Evolutionary conservation across 2,888 invertebrate species (phyloP), one percentile per base, ranked within the genome.

Genomic region (Lycophotia porphyrea): DNA sequence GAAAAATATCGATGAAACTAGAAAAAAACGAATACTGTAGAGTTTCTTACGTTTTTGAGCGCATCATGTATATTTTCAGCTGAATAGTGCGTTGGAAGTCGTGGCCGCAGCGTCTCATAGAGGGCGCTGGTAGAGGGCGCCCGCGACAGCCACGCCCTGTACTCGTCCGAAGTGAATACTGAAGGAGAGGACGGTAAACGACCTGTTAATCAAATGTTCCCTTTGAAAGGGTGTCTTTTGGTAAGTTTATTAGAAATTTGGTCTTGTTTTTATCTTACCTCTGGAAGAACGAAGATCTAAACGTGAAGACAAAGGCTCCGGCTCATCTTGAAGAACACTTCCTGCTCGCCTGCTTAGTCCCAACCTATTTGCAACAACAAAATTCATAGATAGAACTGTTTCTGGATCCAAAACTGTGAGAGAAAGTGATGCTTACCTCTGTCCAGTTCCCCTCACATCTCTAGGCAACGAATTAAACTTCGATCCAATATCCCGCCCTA

Each of bases 121-220:
- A 99, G 98, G 61, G 99, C 99, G 84, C 98, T 98, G 77, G 99
- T 99, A 80, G 99, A 99, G 1, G 98, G 98, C 18, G 98, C 98
- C 71, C 98, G 97, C 82, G 98, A 98, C 91, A 99, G 95, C 99
- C 99, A 99, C 87, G 99, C 98, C 86, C 99, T 97, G 93, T 99
- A 99, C 95, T 99, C 99, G 95, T 98, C 99, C 91, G 98, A 98
- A 85, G 98, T 98, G 96, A 99, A 99, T 93, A 98, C 97, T 91
- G 97, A 95, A 81, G 96, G 94, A 85, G 95, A 95, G 84, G 95
- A 95, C 84, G 95, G 94, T 88, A 96, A 93, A 90, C 94, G 94
- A 93, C 96, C 96, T 96, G 91, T 80, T 82, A 84, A 86, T 81
- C 86, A 85, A 86, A 82, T 66, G 52, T 73, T 76, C 77, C 69